Evolutionary conservation across 2,888 invertebrate genomes (phyloP), one percentile per base, ranked within the genome.

Genomic region (Agrilus cyanescens): DNA sequence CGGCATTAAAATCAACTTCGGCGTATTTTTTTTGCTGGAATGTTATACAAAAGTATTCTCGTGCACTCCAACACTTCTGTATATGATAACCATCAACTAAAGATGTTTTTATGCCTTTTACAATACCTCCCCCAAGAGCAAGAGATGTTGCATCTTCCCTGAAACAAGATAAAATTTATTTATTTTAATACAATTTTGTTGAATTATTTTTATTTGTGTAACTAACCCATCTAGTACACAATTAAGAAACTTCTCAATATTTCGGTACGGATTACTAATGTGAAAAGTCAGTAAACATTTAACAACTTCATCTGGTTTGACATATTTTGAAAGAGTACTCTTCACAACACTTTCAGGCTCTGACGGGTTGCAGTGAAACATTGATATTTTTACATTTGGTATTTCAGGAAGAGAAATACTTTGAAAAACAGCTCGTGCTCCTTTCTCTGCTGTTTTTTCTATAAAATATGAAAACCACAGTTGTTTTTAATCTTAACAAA

Each of bases 41-140:
- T 36, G 36, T 36, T 16, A 36, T 36, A 18, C 36, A 36, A 12
- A 36, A 36, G n/a, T 16, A 36, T 16, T 36, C 36, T 12, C 16
- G 12, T 13, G 16, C 16, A 6, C 15, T 13, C 8, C 12, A 36
- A 13, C 2, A 7, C 16, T 16, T 16, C 15, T 16, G 25, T 25
- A 25, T 25, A 10, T 25, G 36, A 6, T 12, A 10, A 10, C 2
- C 8, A 18, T 12, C 12, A 12, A 4, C 15, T 16, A 16, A 18
- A 36, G 10, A 36, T 10, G 15, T 10, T 36, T 36, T 36, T 12
- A 18, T 36, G 12, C 36, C 36, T 16, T 16, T 36, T 36, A 36
- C 13, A 7, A 36, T 12, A 12, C 36, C 36, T 36, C 36, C 36
- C 2, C 15, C 36, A 16, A 36, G 18, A 16, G 36, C 36, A 13